phyloP scores from a whole-genome alignment of 2,113 vertebrate genomes.

The Embiotoca jacksoni region DNA sequence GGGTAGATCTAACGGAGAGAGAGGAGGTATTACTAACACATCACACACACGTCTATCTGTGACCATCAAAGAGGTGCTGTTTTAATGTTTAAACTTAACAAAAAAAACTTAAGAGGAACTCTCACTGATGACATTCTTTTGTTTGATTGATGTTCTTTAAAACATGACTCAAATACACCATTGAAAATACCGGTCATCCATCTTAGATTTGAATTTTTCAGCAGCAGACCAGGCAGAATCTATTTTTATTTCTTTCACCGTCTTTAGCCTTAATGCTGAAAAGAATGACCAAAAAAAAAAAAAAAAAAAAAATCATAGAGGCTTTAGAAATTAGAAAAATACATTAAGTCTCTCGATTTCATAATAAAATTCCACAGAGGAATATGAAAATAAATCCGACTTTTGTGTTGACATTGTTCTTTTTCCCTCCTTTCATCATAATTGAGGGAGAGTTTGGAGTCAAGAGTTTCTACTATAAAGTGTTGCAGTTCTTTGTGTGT shows the following conservation, averaged over 20 bases:
- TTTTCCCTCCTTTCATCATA: too few relatives aligned
- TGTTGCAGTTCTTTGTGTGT: neutral
- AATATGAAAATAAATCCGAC: too few relatives aligned
- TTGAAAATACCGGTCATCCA: neutral
- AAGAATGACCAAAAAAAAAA: too few relatives aligned
- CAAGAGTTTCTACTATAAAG: too few relatives aligned
- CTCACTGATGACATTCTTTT: too few relatives aligned
- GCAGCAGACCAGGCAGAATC: neutral
- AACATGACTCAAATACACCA: neutral
- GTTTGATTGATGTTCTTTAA: neutral
- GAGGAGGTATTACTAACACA: neutral
- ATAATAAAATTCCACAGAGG: too few relatives aligned
- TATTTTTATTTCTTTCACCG: neutral
- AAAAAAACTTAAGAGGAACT: too few relatives aligned
- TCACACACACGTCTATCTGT: neutral
- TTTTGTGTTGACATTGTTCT: too few relatives aligned
- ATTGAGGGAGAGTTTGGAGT: too few relatives aligned
- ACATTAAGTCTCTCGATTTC: too few relatives aligned
- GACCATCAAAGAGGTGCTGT: neutral
- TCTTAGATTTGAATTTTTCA: neutral
- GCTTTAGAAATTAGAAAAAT: too few relatives aligned
- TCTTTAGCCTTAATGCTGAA: constrained; percentile 3
- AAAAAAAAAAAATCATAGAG: too few relatives aligned
- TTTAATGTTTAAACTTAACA: neutral
- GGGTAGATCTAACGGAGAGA: constrained; percentile 90